Evolutionary conservation across 1,140 invertebrate species (phyloP).

Genomic region (Ceratina calcarata): DNA sequence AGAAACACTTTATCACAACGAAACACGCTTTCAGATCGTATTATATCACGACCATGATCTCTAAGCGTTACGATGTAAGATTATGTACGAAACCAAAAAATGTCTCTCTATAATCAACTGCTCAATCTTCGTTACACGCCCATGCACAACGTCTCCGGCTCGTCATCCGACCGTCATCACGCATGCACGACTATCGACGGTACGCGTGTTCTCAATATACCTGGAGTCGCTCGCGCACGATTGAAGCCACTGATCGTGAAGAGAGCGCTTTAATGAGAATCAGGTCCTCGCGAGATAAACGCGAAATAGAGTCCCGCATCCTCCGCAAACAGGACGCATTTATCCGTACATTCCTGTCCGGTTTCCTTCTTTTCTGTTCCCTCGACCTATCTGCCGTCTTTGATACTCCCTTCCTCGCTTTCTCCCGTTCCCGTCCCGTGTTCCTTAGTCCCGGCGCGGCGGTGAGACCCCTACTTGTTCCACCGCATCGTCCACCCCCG

Average conservation of each 20-base stretch:
- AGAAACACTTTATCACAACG: too few species aligned
- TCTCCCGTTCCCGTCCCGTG: background rate
- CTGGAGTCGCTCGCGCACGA: background rate
- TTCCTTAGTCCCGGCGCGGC: background rate
- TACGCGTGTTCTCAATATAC: background rate
- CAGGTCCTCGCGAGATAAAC: slow-evolving; percentile 52
- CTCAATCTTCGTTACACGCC: background rate
- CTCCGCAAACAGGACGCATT: slow-evolving; percentile 52
- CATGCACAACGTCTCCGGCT: background rate
- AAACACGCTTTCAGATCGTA: too few species aligned
- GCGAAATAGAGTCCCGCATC: slow-evolving; percentile 34
- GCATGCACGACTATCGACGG: background rate
- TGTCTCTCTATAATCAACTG: background rate
- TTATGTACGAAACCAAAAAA: background rate
- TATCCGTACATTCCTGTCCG: slow-evolving; percentile 66
- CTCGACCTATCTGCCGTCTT: slow-evolving; percentile 40
- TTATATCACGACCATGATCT: too few species aligned
- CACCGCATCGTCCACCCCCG: slow-evolving; percentile 55
- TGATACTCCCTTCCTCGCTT: slow-evolving; percentile 37
- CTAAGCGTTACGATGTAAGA: background rate
- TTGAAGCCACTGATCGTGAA: slow-evolving; percentile 17
- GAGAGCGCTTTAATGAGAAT: slow-evolving; percentile 58
- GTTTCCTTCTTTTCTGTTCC: slow-evolving; percentile 60
- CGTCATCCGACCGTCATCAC: background rate
- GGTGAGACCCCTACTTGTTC: slow-evolving; percentile 18